These are phyloP conservation scores for Python bivittatus DNA, from an alignment of 2,113 vertebrate species.

Conservation along the genomic window DNA sequence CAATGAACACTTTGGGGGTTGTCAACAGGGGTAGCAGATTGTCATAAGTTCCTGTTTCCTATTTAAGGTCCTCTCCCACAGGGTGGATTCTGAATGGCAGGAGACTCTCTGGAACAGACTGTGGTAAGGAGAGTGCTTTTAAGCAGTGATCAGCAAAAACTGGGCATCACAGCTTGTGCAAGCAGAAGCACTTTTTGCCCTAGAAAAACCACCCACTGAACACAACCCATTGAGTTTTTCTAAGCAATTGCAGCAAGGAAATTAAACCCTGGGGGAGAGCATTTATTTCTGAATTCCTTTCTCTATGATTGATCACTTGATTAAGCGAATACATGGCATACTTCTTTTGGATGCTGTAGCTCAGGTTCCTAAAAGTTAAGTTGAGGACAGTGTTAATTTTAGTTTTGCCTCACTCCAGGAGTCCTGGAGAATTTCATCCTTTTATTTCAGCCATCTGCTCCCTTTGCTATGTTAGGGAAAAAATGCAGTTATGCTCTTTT, in stretches of 20 bases:
- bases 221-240: not conserved
- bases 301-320: not conserved
- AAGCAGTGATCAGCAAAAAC: not conserved
- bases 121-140: not conserved
- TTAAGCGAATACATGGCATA: not conserved
- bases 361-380: not conserved
- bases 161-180: not conserved
- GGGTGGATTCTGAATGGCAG: not conserved
- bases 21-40: not conserved
- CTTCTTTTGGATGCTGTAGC: not conserved
- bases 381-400: constrained; percentile 20
- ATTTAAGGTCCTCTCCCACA: not conserved
- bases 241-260: not conserved
- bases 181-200: not conserved
- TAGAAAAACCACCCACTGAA: not conserved
- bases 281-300: not conserved
- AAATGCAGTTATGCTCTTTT: not conserved
- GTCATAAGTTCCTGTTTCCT: not conserved
- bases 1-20: not conserved
- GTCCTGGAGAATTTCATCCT: not conserved
- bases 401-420: not conserved
- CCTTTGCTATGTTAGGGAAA: not conserved
- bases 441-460: constrained; percentile 25
- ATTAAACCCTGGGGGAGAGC: not conserved
- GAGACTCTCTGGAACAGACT: not conserved